A percentile compares a stretch with the other conserved stretches of the same genome.
phyloP scores from a whole-genome alignment of 2,797 vertebrate species.

The Catharus ustulatus region DNA sequence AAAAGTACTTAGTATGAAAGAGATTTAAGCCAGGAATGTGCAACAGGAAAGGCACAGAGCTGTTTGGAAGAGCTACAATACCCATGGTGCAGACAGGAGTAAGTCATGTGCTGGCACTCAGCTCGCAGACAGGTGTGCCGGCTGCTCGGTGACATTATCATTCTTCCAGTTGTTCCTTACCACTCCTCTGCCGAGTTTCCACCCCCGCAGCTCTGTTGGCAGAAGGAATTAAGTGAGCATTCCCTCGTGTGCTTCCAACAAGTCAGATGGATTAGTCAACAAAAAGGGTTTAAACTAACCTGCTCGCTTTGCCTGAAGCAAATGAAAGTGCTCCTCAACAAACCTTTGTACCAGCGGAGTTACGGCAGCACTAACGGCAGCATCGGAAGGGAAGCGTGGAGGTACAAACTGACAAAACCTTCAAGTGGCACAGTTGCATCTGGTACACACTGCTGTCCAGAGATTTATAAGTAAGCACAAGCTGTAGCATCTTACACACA shows the following conservation, averaged over 20 bases:
- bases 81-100: background rate
- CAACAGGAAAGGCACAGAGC: background rate
- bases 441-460: background rate
- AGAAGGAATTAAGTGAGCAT: background rate
- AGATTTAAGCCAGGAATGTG: background rate
- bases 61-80: background rate
- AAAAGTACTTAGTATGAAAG: background rate
- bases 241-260: constrained; percentile 12
- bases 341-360: background rate
- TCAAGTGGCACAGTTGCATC: background rate
- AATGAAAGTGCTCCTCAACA: background rate
- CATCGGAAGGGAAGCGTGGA: rapidly evolving
- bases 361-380: background rate
- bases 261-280: constrained; percentile 47
- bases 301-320: constrained; percentile 27
- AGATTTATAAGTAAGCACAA: background rate
- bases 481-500: background rate
- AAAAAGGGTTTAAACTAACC: constrained; percentile 30
- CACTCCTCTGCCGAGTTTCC: background rate
- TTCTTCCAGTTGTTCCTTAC: constrained; percentile 9
- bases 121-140: background rate
- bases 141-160: background rate
- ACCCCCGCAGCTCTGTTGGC: constrained; percentile 43
- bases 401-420: background rate
- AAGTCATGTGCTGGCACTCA: background rate